A percentile compares a stretch with the other conserved stretches of the same genome.
phyloP scores from a whole-genome alignment of 2,113 vertebrate species.

The chimpanzee (Pan troglodytes) region NHGRI_mPanTro3-v2.1_pri NC_072413.2:24922001-24922500 shows the following conservation, averaged over 20 bases:
- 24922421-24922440: neutral
- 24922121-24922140: neutral
- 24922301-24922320: neutral
- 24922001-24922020: neutral
- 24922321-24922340: neutral
- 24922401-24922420: neutral
- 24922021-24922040: neutral
- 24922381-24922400: neutral
- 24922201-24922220: neutral
- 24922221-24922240: neutral
- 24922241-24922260: constrained; percentile 9
- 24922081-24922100: constrained; percentile 35
- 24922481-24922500: neutral
- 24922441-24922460: neutral
- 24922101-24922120: neutral
- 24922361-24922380: neutral
- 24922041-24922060: neutral
- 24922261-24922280: constrained; percentile 14
- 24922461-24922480: neutral
- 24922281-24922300: neutral
- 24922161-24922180: neutral
- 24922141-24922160: neutral
- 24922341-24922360: neutral
- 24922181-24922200: neutral
- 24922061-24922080: neutral